A percentile compares a stretch with the other conserved stretches of the same genome.
These are phyloP conservation scores for Halcyon chelicuti DNA, from an alignment of 2,797 vertebrate species.

Conservation along the genomic window DNA sequence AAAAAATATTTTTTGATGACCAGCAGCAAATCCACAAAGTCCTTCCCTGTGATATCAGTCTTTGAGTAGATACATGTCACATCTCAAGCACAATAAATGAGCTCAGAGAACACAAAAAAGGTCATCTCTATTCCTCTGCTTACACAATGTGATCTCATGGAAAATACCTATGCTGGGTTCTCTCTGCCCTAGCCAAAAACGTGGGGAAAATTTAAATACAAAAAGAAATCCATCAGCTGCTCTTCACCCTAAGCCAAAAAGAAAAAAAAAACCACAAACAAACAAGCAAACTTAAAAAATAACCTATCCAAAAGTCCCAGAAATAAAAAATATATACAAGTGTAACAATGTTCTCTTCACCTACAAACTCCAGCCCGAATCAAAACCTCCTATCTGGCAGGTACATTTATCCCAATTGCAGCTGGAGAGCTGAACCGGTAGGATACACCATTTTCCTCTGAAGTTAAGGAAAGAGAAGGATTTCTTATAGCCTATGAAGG, in stretches of 20 bases:
- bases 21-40: no score
- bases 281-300: background rate
- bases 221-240: conserved; percentile 21
- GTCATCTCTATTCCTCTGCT: background rate
- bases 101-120: background rate
- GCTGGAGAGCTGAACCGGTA: background rate
- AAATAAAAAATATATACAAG: background rate
- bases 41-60: background rate
- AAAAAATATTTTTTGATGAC: no score
- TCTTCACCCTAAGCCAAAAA: conserved; percentile 25
- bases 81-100: background rate
- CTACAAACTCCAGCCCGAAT: background rate
- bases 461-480: background rate
- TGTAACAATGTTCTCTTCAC: background rate
- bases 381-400: background rate
- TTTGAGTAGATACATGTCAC: background rate
- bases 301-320: background rate
- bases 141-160: background rate
- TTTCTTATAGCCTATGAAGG: background rate
- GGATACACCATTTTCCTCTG: background rate
- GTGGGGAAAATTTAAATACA: background rate
- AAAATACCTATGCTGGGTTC: background rate
- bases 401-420: background rate
- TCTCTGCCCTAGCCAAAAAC: background rate
- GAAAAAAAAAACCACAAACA: background rate